Evolutionary conservation across 2,113 vertebrate species (phyloP).

Genomic region (Melanerpes aurifrons): DNA sequence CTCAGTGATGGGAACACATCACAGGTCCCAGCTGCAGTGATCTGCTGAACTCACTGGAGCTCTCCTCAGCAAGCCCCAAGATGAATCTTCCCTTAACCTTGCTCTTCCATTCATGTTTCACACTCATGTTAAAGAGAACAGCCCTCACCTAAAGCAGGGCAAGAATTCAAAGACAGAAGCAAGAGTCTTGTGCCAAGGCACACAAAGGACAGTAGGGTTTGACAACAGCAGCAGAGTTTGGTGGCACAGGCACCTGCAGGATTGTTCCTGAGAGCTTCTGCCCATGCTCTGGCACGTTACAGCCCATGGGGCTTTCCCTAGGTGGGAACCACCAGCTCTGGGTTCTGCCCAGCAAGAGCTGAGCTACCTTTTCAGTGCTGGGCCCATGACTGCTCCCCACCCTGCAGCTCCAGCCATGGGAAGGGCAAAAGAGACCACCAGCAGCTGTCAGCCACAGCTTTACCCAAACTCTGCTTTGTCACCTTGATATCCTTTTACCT

Average conservation of each 20-base stretch:
- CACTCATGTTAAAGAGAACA: neutral
- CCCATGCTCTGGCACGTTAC: neutral
- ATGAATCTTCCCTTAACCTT: neutral
- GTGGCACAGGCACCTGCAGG: neutral
- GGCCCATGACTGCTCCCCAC: neutral
- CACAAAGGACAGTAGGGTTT: accelerated
- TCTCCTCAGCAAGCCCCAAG: neutral
- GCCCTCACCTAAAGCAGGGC: neutral
- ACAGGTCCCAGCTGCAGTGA: neutral
- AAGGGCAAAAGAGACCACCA: neutral
- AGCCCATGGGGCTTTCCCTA: neutral
- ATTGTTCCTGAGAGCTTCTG: neutral
- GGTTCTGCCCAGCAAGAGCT: neutral
- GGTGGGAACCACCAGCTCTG: neutral
- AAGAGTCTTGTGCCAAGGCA: neutral
- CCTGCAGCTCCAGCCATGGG: neutral
- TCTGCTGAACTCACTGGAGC: neutral
- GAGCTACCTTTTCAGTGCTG: neutral
- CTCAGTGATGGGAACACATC: neutral
- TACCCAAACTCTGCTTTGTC: neutral
- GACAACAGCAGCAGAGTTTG: neutral
- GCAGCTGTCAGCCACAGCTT: neutral
- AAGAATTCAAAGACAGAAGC: neutral
- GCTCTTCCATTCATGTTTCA: neutral
- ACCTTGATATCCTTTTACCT: neutral